Conservation (phyloP, 2,888 invertebrate genomes). For the Parthenolecanium corni region DNA sequence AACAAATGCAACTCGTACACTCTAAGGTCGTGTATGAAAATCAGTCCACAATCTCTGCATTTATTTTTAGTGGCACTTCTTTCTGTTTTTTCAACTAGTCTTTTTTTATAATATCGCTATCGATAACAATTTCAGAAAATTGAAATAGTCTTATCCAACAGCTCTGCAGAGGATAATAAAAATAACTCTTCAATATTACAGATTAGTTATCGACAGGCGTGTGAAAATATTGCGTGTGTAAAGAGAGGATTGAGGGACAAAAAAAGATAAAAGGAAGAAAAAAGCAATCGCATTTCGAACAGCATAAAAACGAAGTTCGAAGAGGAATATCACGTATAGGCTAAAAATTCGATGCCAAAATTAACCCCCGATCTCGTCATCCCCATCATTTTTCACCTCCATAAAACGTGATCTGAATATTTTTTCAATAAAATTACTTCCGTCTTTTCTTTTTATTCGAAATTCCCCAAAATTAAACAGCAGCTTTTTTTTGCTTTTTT, state of each 20-base stretch:
- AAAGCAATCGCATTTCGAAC: too few relatives aligned
- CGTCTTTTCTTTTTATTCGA: not conserved
- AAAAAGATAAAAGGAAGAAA: too few relatives aligned
- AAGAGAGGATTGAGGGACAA: not conserved
- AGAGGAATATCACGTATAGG: constrained; percentile 1
- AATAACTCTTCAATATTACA: constrained; percentile 2
- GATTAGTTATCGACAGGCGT: constrained; percentile 7
- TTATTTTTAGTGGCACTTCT: too few relatives aligned
- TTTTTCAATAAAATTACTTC: not conserved
- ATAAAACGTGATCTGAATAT: constrained; percentile 19
- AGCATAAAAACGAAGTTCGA: not conserved
- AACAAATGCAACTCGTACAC: too few relatives aligned
- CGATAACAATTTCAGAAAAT: too few relatives aligned
- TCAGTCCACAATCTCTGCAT: too few relatives aligned
- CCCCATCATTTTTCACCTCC: constrained; percentile 21
- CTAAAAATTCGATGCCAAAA: constrained; percentile 9
- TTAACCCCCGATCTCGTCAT: constrained; percentile 23
- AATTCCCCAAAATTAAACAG: constrained; percentile 12
- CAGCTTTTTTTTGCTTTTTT: too few relatives aligned
- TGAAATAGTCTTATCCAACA: too few relatives aligned
- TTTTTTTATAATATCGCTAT: too few relatives aligned
- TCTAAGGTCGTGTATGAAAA: too few relatives aligned
- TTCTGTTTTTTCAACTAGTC: too few relatives aligned
- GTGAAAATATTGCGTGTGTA: not conserved
- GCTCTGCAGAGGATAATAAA: too few relatives aligned